A percentile compares a stretch with the other conserved stretches of the same genome.
These are phyloP conservation scores for Pemphredon lugubris DNA, from an alignment of 2,888 invertebrate species.

Conservation along the genomic window DNA sequence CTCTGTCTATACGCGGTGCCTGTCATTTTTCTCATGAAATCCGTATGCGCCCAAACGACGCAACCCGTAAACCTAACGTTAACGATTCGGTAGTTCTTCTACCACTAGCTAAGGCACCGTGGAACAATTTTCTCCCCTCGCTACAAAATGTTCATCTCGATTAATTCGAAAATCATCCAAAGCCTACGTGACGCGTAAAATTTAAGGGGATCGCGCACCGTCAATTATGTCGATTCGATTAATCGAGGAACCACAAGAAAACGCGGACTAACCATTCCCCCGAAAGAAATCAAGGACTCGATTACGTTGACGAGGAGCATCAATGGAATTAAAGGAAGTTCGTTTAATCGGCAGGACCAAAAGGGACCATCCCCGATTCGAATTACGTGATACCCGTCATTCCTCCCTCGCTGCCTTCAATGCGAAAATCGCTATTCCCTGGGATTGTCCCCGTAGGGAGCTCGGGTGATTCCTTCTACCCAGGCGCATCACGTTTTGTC, in stretches of 20 bases:
- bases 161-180: not conserved
- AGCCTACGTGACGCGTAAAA: too few relatives aligned
- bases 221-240: too few relatives aligned
- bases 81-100: too few relatives aligned
- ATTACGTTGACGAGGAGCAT: conserved; percentile 10
- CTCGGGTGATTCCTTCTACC: not conserved
- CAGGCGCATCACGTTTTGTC: not conserved
- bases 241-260: not conserved
- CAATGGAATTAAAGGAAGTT: conserved; percentile 12
- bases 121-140: too few relatives aligned
- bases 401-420: not conserved
- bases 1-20: too few relatives aligned
- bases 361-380: not conserved
- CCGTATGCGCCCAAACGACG: too few relatives aligned
- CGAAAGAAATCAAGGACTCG: not conserved
- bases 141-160: not conserved
- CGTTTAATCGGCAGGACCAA: conserved; percentile 3
- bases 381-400: not conserved
- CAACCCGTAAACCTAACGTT: too few relatives aligned
- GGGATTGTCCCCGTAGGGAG: not conserved
- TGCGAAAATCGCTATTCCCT: conserved; percentile 2
- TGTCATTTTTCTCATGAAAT: too few relatives aligned
- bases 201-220: too few relatives aligned
- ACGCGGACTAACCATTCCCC: not conserved
- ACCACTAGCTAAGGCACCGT: too few relatives aligned